Evolutionary conservation across 2,888 invertebrate species (phyloP), one percentile per base, ranked within the genome.

Genomic region (Acronicta aceris): DNA sequence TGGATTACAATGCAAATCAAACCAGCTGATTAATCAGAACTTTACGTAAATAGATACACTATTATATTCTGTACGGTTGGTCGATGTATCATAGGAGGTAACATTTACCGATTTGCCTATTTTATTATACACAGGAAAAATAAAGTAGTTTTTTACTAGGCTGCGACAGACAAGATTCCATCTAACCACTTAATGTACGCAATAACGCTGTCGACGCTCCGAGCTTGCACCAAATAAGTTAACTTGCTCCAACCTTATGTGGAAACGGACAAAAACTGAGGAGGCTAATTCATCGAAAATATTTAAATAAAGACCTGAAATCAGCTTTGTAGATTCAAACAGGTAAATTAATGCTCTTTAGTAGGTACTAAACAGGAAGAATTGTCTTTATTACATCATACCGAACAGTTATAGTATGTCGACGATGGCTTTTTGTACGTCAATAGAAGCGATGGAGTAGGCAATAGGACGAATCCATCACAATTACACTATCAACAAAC

Each of bases 201-300:
- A 81, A 81, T 82, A 82, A 79, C 46, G 42, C 33, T 46, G 65
- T 48, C 72, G 74, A 78, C 81, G 83, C 81, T 82, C 83, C 81
- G 81, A 60, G 66, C 75, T 60, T 71, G 69, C 52, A 57, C 92
- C 90, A 87, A 88, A 92, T 92, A 90, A 58, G 92, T 82, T 75
- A 86, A 89, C 88, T 82, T 81, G 93, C 81, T 81, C 79, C 25
- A 53, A 63, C 89, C 90, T 74, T 78, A 89, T 76, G 65, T 71
- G 84, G 86, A 74, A 59, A 70, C 62, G 47, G 71, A 77, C 76
- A 86, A 86, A 85, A 90, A 83, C 82, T 76, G 74, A 65, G 66
- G 71, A 78, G 59, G 71, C 57, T 74, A 78, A 70, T 71, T 65
- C 52, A 69, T 53, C 48, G 49, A 60, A 65, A 60, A 65, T 54